These are phyloP conservation scores for Peromyscus polionotus DNA, from an alignment of 2,113 vertebrate species.

Conservation along the genomic window DNA sequence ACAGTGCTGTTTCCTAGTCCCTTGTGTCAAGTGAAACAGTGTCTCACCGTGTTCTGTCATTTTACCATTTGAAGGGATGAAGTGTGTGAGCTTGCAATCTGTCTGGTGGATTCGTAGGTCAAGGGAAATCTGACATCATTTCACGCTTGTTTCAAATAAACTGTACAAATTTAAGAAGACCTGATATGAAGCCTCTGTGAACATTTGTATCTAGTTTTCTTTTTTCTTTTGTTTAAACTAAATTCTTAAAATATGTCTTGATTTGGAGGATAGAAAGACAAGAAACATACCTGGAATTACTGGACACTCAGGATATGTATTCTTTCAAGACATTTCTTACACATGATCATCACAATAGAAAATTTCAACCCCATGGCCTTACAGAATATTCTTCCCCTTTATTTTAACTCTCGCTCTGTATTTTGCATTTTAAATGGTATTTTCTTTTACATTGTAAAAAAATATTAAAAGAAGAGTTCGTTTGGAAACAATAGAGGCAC, in stretches of 20 bases:
- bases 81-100: neutral
- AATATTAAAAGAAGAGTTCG: neutral
- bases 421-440: neutral
- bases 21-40: slow-evolving; percentile 5
- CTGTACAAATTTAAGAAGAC: neutral
- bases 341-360: neutral
- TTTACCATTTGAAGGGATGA: neutral
- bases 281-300: neutral
- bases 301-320: neutral
- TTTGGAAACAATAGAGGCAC: neutral
- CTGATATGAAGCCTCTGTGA: neutral
- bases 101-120: neutral
- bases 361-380: neutral
- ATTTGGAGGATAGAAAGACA: neutral
- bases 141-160: neutral
- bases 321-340: neutral
- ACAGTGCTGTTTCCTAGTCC: neutral
- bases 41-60: neutral
- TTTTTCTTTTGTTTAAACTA: neutral
- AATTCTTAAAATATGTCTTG: neutral
- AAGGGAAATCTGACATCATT: neutral
- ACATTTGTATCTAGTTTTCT: neutral
- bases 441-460: neutral
- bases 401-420: neutral
- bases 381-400: neutral